A percentile compares a stretch with the other conserved stretches of the same genome.
phyloP scores from a whole-genome alignment of 2,888 invertebrate species.

The Melipona beecheii region DNA sequence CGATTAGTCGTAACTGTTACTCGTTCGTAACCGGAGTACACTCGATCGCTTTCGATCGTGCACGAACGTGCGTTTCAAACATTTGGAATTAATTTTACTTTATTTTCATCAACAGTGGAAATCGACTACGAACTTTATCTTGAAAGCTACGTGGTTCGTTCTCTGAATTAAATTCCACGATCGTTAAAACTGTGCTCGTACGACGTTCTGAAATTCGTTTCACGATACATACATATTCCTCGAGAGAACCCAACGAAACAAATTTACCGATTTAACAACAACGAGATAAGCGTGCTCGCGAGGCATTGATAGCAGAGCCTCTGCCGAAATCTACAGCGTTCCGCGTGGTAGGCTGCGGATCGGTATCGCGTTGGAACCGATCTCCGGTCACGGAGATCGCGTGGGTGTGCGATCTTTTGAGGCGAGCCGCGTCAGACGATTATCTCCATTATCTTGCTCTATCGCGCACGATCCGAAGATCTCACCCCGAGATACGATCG shows the following conservation, averaged over 20 bases:
- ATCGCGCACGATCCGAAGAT: conserved; percentile 82
- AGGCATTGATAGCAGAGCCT: too few species aligned
- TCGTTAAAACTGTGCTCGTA: neutral
- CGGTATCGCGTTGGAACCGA: conserved; percentile 24
- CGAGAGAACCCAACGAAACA: too few species aligned
- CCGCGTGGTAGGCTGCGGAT: neutral
- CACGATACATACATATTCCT: neutral
- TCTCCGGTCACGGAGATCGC: conserved; percentile 55
- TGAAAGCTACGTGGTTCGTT: neutral
- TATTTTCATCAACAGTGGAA: too few species aligned
- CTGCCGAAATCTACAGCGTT: neutral
- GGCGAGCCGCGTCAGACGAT: conserved; percentile 76
- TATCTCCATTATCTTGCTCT: conserved; percentile 81
- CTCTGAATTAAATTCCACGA: neutral
- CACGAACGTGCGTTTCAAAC: neutral
- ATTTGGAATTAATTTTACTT: neutral
- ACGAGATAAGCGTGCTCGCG: too few species aligned
- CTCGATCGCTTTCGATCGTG: neutral
- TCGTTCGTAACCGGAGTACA: conserved; percentile 9
- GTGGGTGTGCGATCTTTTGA: conserved; percentile 80
- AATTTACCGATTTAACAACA: too few species aligned
- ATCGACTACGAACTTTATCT: conserved; percentile 43
- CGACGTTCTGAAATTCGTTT: neutral
- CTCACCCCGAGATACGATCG: conserved; percentile 80
- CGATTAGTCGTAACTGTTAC: conserved; percentile 47